Evolutionary conservation across 2,888 invertebrate species (phyloP).

Genomic region (Luffia ferchaultella): DNA sequence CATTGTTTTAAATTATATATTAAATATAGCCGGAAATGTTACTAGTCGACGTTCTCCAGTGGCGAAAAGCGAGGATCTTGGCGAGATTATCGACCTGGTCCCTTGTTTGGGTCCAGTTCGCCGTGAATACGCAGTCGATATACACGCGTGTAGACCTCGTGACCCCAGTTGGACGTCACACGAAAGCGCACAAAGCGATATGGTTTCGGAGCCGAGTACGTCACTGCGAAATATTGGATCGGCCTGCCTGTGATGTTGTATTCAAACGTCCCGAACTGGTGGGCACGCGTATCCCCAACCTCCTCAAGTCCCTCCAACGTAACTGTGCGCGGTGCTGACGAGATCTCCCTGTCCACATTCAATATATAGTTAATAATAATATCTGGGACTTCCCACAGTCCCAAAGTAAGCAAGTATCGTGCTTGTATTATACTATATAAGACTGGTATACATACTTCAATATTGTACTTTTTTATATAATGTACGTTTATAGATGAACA

Average conservation of each 20-base stretch:
- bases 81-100: too few relatives aligned
- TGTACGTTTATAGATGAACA: too few relatives aligned
- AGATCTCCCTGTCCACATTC: slow-evolving; percentile 59
- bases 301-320: slow-evolving; percentile 56
- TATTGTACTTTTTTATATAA: too few relatives aligned
- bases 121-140: slow-evolving; percentile 84
- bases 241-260: slow-evolving; percentile 64
- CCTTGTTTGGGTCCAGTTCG: slow-evolving; percentile 36
- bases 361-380: too few relatives aligned
- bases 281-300: slow-evolving; percentile 45
- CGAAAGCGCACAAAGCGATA: slow-evolving; percentile 72
- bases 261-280: slow-evolving; percentile 67
- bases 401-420: too few relatives aligned
- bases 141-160: slow-evolving; percentile 78
- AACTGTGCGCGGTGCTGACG: slow-evolving; percentile 47
- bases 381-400: too few relatives aligned
- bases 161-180: slow-evolving; percentile 78
- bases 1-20: too few relatives aligned
- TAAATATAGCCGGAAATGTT: too few relatives aligned
- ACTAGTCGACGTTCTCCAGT: too few relatives aligned
- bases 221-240: slow-evolving; percentile 68
- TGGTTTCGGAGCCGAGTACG: slow-evolving; percentile 33
- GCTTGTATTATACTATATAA: too few relatives aligned
- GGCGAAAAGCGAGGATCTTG: too few relatives aligned
- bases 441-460: too few relatives aligned